Evolutionary conservation across 2,888 invertebrate species (phyloP).

Genomic region (Eumerus sabulonum): DNA sequence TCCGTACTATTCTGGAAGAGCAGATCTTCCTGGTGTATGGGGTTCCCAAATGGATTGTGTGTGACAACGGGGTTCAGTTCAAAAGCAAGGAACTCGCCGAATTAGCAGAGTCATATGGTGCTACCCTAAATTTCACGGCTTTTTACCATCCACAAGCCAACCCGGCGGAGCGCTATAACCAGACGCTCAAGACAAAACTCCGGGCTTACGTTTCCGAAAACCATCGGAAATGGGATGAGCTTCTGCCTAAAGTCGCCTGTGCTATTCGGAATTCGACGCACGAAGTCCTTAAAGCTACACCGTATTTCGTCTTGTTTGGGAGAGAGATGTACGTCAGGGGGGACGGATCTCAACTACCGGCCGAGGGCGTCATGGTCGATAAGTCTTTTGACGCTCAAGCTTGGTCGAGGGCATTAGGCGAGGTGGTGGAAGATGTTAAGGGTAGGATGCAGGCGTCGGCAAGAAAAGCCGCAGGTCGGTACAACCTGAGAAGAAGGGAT

Average conservation of each 20-base stretch:
- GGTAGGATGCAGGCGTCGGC: neutral
- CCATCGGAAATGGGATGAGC: conserved; percentile 21
- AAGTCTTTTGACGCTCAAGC: neutral
- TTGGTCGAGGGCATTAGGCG: conserved; percentile 4
- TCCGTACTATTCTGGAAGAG: conserved; percentile 15
- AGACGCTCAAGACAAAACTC: too few species aligned
- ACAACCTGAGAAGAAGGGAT: conserved; percentile 9
- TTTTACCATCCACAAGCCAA: conserved; percentile 40
- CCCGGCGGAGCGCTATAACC: too few species aligned
- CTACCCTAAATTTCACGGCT: conserved; percentile 6
- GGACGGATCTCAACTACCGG: neutral
- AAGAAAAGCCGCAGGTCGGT: neutral
- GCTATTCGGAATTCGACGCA: conserved; percentile 23
- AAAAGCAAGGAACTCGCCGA: conserved; percentile 1
- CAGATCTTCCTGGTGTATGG: conserved; percentile 14
- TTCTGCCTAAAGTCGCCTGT: conserved; percentile 14
- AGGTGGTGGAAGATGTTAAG: conserved; percentile 1
- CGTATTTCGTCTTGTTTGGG: conserved; percentile 17
- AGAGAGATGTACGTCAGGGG: conserved; percentile 14
- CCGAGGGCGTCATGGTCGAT: conserved; percentile 1
- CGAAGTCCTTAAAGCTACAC: conserved; percentile 7
- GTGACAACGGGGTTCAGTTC: conserved; percentile 24
- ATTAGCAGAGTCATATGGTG: too few species aligned
- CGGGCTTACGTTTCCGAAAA: conserved; percentile 22
- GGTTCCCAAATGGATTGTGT: conserved; percentile 9